Conservation (phyloP, 2,888 invertebrate species). For the Neocrepidodera transversa region DNA sequence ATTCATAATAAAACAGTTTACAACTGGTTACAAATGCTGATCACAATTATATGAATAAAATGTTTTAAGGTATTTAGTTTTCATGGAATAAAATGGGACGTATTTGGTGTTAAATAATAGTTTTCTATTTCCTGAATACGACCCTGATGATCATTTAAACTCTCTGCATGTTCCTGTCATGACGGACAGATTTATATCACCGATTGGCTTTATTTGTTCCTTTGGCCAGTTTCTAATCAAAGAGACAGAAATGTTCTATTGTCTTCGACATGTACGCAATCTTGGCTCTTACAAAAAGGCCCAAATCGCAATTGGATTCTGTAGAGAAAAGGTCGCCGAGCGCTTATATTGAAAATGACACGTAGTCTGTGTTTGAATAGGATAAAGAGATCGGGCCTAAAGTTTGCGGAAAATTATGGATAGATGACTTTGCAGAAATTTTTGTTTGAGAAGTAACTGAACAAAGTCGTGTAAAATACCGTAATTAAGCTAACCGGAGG, state of each 20-base stretch:
- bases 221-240: constrained; percentile 13
- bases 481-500: too few relatives aligned
- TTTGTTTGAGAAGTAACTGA: neutral
- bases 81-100: too few relatives aligned
- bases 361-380: constrained; percentile 19
- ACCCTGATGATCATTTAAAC: neutral
- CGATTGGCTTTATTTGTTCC: constrained; percentile 22
- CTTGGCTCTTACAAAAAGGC: neutral
- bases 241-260: constrained; percentile 9
- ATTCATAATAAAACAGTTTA: too few relatives aligned
- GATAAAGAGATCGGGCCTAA: constrained; percentile 7
- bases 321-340: constrained; percentile 11
- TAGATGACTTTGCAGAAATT: neutral
- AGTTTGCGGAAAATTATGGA: constrained; percentile 18
- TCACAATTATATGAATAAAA: too few relatives aligned
- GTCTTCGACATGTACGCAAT: constrained; percentile 1
- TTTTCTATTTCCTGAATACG: too few relatives aligned
- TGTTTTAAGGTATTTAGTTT: too few relatives aligned
- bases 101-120: too few relatives aligned
- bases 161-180: neutral
- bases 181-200: constrained; percentile 21
- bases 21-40: too few relatives aligned
- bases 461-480: neutral
- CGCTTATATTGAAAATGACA: constrained; percentile 21
- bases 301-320: neutral